A percentile compares a stretch with the other conserved stretches of the same genome.
Evolutionary conservation across 2,888 invertebrate species (phyloP).

Genomic region (Napeogenes inachia): DNA sequence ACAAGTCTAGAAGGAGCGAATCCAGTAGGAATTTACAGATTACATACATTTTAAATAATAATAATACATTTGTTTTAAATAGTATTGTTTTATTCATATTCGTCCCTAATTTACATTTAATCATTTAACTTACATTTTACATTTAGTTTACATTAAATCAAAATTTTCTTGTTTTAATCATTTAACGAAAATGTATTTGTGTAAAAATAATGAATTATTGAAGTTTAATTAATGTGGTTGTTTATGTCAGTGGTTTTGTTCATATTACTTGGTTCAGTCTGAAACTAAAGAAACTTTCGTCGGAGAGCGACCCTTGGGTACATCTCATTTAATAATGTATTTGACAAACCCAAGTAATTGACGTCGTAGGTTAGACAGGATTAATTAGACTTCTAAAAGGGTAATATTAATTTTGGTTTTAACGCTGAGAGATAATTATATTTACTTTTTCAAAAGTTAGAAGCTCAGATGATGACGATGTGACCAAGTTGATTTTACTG

Average conservation of each 20-base stretch:
- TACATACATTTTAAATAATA: no score
- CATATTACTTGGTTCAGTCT: not conserved
- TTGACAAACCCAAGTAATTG: constrained; percentile 20
- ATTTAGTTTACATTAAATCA: no score
- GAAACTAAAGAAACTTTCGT: constrained; percentile 14
- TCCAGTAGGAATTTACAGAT: no score
- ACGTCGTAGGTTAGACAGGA: constrained; percentile 15
- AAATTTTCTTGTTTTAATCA: no score
- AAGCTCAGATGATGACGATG: not conserved
- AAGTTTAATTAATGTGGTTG: not conserved
- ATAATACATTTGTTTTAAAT: no score
- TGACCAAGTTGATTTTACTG: no score
- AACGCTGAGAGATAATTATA: not conserved
- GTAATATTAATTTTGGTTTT: constrained; percentile 11
- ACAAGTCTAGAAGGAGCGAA: no score
- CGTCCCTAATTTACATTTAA: no score
- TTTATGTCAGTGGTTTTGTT: not conserved
- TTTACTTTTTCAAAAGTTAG: not conserved
- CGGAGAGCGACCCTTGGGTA: constrained; percentile 10
- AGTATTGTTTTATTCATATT: no score
- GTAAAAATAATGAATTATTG: not conserved
- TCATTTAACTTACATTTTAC: no score
- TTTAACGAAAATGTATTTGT: no score
- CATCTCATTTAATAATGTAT: constrained; percentile 18
- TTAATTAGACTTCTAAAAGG: constrained; percentile 17